These are phyloP conservation scores for Cremastinae sp. DNA, from an alignment of 2,888 invertebrate genomes.

Conservation along the genomic window DNA sequence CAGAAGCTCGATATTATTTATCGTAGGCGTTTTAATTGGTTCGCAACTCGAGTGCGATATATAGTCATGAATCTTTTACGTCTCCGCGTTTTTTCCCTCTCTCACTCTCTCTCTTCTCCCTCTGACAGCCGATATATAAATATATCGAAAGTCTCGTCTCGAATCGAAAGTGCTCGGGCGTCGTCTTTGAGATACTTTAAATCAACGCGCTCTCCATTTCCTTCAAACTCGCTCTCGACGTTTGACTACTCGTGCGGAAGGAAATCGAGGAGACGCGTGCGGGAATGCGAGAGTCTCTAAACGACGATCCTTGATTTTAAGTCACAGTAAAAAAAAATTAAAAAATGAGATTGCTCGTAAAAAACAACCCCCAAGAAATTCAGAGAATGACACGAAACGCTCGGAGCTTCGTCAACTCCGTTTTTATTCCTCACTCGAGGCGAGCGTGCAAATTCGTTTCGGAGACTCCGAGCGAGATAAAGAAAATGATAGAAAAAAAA, in stretches of 20 bases:
- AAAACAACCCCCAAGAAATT: conserved; percentile 31
- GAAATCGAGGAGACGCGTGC: conserved; percentile 44
- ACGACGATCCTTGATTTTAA: conserved; percentile 25
- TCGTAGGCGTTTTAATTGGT: conserved; percentile 62
- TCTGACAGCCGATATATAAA: conserved; percentile 45
- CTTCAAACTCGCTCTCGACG: conserved; percentile 40
- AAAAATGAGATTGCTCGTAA: background rate
- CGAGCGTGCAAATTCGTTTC: conserved; percentile 41
- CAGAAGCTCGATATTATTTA: conserved; percentile 53
- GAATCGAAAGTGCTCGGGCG: conserved; percentile 47
- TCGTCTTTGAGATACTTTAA: conserved; percentile 41
- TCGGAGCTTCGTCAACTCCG: conserved; percentile 30
- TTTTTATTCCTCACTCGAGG: conserved; percentile 11
- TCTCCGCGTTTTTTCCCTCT: conserved; percentile 12
- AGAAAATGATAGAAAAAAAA: conserved; percentile 34
- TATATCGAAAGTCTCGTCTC: conserved; percentile 51
- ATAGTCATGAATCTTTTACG: conserved; percentile 43
- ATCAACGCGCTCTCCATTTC: conserved; percentile 47
- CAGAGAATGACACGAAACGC: conserved; percentile 22
- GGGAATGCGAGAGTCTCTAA: conserved; percentile 16
- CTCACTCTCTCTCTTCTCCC: conserved; percentile 7
- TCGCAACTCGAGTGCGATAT: conserved; percentile 49
- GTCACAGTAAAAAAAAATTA: background rate
- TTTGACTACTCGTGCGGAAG: conserved; percentile 37
- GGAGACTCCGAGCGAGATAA: conserved; percentile 49